Percentiles rank a stretch among this genome's conserved stretches.
These are phyloP conservation scores for Ictalurus punctatus DNA, from an alignment of 2,113 vertebrate genomes.

Conservation along the genomic window DNA sequence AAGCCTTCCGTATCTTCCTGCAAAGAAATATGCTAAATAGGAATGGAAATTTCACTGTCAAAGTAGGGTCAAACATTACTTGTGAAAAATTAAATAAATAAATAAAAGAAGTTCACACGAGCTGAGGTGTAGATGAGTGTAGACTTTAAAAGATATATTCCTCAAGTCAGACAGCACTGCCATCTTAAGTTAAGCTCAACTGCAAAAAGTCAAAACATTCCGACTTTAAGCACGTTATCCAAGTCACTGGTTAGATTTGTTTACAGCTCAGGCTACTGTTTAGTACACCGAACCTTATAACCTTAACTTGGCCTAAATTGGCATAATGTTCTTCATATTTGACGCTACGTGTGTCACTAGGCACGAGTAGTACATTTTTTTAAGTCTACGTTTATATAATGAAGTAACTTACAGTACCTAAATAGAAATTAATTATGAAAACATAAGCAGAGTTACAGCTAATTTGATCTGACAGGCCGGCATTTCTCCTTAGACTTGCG, in stretches of 20 bases:
- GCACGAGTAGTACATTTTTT: not conserved
- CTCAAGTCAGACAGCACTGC: not conserved
- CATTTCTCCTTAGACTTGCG: not conserved
- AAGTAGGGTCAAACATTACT: not conserved
- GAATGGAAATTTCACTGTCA: not conserved
- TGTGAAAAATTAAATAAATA: not conserved
- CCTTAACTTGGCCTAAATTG: not conserved
- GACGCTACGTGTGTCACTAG: not conserved
- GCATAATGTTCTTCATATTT: not conserved
- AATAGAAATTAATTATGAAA: not conserved
- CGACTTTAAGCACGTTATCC: not conserved
- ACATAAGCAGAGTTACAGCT: not conserved
- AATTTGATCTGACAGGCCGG: not conserved
- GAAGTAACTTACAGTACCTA: not conserved
- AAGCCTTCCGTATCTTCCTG: not conserved
- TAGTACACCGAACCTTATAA: not conserved
- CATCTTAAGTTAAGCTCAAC: not conserved
- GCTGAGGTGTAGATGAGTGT: not conserved
- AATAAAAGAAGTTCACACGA: not conserved
- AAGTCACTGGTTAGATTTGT: not conserved
- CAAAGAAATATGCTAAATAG: not conserved
- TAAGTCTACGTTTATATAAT: not conserved
- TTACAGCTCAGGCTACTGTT: not conserved
- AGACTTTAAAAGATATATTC: too few relatives aligned
- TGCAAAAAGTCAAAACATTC: not conserved